Percentiles rank a stretch among this genome's conserved stretches.
Evolutionary conservation across 2,113 vertebrate genomes (phyloP).

Genomic region (Perca flavescens): DNA sequence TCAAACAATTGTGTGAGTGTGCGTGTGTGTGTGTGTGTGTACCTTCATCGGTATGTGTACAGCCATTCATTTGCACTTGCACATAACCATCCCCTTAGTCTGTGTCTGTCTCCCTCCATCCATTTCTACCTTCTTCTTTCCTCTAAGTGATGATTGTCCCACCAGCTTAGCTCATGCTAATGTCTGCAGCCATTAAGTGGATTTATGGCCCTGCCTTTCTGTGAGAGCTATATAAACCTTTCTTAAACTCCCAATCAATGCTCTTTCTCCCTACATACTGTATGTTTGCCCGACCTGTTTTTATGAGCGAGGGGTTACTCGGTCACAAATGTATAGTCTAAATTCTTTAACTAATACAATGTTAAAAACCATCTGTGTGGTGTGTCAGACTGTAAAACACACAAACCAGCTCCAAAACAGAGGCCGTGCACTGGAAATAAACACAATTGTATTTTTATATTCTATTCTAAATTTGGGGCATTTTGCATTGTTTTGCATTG

Average conservation of each 20-base stretch:
- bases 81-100: background rate
- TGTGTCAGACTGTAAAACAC: background rate
- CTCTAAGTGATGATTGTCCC: conserved; percentile 55
- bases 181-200: conserved; percentile 69
- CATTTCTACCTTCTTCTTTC: conserved; percentile 14
- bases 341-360: background rate
- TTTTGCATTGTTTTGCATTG: background rate
- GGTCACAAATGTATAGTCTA: background rate
- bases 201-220: conserved; percentile 63
- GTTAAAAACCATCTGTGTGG: conserved; percentile 7
- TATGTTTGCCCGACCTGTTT: conserved; percentile 10
- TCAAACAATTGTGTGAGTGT: background rate
- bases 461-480: background rate
- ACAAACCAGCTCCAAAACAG: background rate
- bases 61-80: conserved; percentile 3
- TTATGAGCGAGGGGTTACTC: background rate
- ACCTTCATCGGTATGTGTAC: background rate
- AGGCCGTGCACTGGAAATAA: background rate
- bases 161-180: conserved; percentile 59
- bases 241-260: conserved; percentile 42
- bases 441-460: background rate
- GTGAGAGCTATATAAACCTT: conserved; percentile 45
- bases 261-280: background rate
- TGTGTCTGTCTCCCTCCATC: conserved; percentile 19
- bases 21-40: background rate